Percentiles rank a stretch among this genome's conserved stretches.
phyloP scores from a whole-genome alignment of 2,113 vertebrate genomes.

The Cavia porcellus region DNA sequence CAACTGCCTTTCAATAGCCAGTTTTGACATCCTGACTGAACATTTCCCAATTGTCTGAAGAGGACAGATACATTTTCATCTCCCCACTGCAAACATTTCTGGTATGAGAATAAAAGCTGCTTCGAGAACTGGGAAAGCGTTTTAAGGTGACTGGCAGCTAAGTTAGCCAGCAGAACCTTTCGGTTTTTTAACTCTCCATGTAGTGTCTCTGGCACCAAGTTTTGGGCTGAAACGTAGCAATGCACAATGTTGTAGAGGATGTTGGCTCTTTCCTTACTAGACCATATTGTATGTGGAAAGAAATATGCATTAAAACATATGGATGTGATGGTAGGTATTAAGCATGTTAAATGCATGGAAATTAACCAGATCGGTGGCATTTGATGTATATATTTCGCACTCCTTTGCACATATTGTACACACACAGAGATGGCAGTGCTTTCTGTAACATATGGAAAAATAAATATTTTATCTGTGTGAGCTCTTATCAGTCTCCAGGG shows the following conservation, averaged over 20 bases:
- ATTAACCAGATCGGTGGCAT: constrained; percentile 73
- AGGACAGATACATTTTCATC: constrained; percentile 79
- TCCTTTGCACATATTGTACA: constrained; percentile 74
- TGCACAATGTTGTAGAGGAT: constrained; percentile 45
- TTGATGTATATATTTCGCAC: constrained; percentile 74
- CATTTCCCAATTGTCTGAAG: constrained; percentile 60
- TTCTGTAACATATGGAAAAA: constrained; percentile 78
- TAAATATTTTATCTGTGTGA: constrained; percentile 74
- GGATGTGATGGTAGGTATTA: constrained; percentile 62
- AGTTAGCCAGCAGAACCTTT: constrained; percentile 5
- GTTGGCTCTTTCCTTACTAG: constrained; percentile 59
- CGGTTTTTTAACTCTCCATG: constrained; percentile 74
- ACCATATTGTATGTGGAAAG: constrained; percentile 75
- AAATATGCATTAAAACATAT: constrained; percentile 75
- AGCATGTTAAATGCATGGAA: constrained; percentile 76
- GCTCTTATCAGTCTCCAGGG: constrained; percentile 74
- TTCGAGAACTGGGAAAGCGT: neutral
- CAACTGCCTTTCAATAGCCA: constrained; percentile 73
- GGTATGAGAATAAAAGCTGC: constrained; percentile 59
- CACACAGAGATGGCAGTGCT: constrained; percentile 31
- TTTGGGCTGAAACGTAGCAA: constrained; percentile 57
- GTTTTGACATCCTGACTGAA: constrained; percentile 67
- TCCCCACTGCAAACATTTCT: constrained; percentile 69
- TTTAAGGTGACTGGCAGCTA: constrained; percentile 49
- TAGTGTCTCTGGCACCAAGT: constrained; percentile 39